Percentiles rank a stretch among this genome's conserved stretches.
These are phyloP conservation scores for Gastrophryne carolinensis DNA, from an alignment of 2,797 vertebrate species.

Conservation along the genomic window DNA sequence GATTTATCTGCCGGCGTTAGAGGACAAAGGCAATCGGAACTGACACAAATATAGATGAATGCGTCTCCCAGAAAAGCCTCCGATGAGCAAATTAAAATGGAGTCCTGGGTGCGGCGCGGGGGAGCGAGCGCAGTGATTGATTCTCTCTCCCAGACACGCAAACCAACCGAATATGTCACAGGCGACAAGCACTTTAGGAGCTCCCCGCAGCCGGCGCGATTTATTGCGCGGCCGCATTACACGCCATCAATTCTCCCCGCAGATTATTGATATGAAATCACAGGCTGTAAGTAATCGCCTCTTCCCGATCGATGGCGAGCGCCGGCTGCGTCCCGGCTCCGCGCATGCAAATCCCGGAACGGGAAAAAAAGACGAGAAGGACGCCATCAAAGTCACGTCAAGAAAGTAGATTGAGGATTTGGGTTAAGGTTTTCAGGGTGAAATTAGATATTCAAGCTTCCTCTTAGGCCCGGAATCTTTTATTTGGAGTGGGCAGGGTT, in stretches of 20 bases:
- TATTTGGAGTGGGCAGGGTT: too few species aligned
- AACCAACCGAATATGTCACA: constrained; percentile 72
- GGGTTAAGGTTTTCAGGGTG: background rate
- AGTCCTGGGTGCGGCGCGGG: constrained; percentile 49
- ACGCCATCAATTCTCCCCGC: constrained; percentile 71
- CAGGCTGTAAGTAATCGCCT: constrained; percentile 48
- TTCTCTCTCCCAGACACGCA: constrained; percentile 71
- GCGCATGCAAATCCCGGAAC: constrained; percentile 35
- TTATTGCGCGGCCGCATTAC: constrained; percentile 61
- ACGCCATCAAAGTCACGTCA: constrained; percentile 38
- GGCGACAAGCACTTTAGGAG: constrained; percentile 65
- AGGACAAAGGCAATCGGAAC: constrained; percentile 60
- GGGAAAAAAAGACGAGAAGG: constrained; percentile 39
- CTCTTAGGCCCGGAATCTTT: too few species aligned
- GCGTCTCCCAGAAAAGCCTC: constrained; percentile 53
- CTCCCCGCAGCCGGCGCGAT: constrained; percentile 59
- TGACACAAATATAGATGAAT: constrained; percentile 70
- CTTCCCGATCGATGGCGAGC: constrained; percentile 42
- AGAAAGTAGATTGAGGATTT: background rate
- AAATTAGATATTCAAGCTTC: too few species aligned
- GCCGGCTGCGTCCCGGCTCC: background rate
- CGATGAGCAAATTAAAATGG: constrained; percentile 65
- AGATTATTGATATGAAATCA: constrained; percentile 51
- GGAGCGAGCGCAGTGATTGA: constrained; percentile 72
- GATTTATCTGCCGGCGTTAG: constrained; percentile 48